phyloP scores from a whole-genome alignment of 2,888 invertebrate species.

The Parochlus steinenii region DNA sequence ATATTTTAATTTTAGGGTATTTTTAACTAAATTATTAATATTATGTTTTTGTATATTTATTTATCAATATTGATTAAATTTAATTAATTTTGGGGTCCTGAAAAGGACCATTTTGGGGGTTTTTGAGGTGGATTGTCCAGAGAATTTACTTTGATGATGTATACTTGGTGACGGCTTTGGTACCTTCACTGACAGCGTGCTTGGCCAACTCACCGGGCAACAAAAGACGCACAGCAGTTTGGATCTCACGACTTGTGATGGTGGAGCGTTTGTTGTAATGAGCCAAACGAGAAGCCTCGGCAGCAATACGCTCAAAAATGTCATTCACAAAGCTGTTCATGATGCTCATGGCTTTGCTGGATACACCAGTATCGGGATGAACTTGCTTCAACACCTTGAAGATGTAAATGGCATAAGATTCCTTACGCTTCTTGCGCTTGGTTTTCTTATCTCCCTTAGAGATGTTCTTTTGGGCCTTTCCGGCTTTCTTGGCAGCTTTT shows the following conservation, averaged over 20 bases:
- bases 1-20: no score
- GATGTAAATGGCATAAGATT: conserved; percentile 40
- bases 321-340: conserved; percentile 59
- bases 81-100: no score
- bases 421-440: conserved; percentile 38
- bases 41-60: no score
- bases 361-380: conserved; percentile 46
- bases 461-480: conserved; percentile 39
- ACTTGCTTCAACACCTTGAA: no score
- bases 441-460: conserved; percentile 40
- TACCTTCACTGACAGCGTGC: no score
- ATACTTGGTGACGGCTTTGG: no score
- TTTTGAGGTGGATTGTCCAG: no score
- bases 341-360: no score
- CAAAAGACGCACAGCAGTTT: conserved; percentile 46
- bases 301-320: conserved; percentile 52
- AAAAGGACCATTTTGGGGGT: no score
- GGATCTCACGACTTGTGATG: conserved; percentile 49
- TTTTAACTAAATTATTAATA: no score
- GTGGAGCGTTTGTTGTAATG: conserved; percentile 46
- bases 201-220: conserved; percentile 56
- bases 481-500: conserved; percentile 34
- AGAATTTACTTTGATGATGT: no score
- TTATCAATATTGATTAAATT: no score
- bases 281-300: conserved; percentile 45